Percentiles rank a stretch among this genome's conserved stretches.
Conservation (phyloP, 1,140 invertebrate species). For the Bombus consobrinus region DNA sequence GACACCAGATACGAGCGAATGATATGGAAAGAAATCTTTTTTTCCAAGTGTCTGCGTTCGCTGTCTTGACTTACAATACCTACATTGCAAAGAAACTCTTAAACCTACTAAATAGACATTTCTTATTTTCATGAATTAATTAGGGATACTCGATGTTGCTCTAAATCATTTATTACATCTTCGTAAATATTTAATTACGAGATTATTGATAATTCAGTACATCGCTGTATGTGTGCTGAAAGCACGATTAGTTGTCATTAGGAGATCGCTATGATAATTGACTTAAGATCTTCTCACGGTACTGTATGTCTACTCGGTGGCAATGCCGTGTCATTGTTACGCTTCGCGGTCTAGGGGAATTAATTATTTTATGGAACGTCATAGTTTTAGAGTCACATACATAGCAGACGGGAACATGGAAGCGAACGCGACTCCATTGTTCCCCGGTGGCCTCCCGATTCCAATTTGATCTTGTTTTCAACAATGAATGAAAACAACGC, state of each 20-base stretch:
- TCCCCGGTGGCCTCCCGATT: conserved; percentile 39
- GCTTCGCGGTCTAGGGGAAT: background rate
- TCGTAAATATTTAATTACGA: too few relatives aligned
- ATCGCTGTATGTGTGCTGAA: too few relatives aligned
- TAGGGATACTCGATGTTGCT: too few relatives aligned
- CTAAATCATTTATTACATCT: too few relatives aligned
- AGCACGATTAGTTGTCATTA: background rate
- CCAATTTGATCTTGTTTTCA: conserved; percentile 64
- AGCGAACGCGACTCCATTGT: conserved; percentile 46
- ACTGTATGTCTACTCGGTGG: background rate
- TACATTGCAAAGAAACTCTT: background rate
- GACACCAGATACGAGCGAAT: background rate
- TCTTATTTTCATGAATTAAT: too few relatives aligned
- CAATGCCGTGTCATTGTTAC: background rate
- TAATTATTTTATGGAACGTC: conserved; percentile 43
- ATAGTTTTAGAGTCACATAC: conserved; percentile 29
- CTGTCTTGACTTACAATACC: too few relatives aligned
- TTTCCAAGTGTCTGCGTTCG: too few relatives aligned
- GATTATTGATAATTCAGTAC: too few relatives aligned
- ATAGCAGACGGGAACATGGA: background rate
- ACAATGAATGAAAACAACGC: conserved; percentile 48
- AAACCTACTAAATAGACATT: too few relatives aligned
- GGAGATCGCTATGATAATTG: background rate
- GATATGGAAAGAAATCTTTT: background rate
- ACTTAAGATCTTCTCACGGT: background rate